Conservation (phyloP, 2,113 vertebrate species). For the Columba janthina region DNA sequence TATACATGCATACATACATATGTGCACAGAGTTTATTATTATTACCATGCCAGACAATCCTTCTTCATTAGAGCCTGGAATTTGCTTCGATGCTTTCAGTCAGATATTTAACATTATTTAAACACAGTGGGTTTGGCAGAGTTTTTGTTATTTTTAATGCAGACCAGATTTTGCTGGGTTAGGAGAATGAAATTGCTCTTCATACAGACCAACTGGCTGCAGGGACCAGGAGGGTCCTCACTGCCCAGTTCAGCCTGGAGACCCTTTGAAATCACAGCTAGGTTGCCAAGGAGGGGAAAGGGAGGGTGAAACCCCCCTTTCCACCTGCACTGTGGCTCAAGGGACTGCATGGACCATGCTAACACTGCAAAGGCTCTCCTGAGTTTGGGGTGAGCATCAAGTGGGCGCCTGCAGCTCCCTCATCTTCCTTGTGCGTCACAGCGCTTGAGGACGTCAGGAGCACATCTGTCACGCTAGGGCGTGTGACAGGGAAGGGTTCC, state of each 20-base stretch:
- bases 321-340: accelerated
- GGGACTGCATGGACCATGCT: accelerated
- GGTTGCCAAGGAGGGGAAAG: neutral
- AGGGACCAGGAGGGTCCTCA: neutral
- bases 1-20: neutral
- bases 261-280: neutral
- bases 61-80: conserved; percentile 63
- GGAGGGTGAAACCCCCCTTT: neutral
- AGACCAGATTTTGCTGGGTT: conserved; percentile 54
- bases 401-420: neutral
- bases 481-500: neutral
- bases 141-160: conserved; percentile 57
- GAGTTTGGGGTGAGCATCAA: accelerated
- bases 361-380: accelerated
- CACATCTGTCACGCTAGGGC: neutral
- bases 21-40: conserved; percentile 35
- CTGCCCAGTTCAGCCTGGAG: neutral
- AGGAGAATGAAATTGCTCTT: neutral
- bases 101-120: conserved; percentile 55
- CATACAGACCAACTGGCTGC: neutral
- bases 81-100: conserved; percentile 45
- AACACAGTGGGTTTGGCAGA: conserved; percentile 34
- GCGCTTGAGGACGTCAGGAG: neutral
- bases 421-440: accelerated
- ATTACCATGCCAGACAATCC: conserved; percentile 54